A percentile compares a stretch with the other conserved stretches of the same genome.
Evolutionary conservation across 2,888 invertebrate genomes (phyloP).

Genomic region (Leptogaster cylindrica): DNA sequence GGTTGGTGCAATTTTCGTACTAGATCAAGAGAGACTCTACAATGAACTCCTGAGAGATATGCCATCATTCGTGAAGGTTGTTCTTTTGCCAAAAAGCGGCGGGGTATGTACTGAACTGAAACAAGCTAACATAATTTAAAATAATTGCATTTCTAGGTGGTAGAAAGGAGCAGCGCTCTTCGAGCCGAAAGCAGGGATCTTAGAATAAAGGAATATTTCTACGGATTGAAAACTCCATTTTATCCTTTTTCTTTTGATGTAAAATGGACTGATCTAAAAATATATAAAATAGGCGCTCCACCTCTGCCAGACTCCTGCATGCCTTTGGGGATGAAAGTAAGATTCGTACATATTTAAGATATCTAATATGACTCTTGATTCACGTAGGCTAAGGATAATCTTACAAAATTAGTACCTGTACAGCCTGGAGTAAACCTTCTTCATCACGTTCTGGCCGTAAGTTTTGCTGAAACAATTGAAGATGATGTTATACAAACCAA

Average conservation of each 20-base stretch:
- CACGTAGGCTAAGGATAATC: conserved; percentile 74
- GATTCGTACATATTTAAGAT: neutral
- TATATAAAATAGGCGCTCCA: conserved; percentile 94
- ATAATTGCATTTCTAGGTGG: conserved; percentile 68
- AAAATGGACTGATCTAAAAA: conserved; percentile 85
- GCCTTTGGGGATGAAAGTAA: conserved; percentile 91
- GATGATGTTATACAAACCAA: conserved; percentile 89
- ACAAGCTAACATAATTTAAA: conserved; percentile 31
- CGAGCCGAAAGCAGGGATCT: conserved; percentile 79
- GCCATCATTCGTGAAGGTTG: conserved; percentile 91
- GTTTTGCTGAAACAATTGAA: conserved; percentile 80
- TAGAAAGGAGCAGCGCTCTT: conserved; percentile 77
- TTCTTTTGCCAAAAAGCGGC: conserved; percentile 93
- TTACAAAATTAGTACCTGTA: conserved; percentile 85
- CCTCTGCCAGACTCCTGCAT: conserved; percentile 93
- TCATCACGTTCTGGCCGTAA: conserved; percentile 89
- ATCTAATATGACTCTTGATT: neutral
- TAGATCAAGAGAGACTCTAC: conserved; percentile 95
- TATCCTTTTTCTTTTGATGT: conserved; percentile 96
- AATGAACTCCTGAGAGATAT: conserved; percentile 93
- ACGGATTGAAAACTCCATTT: conserved; percentile 80
- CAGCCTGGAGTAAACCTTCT: conserved; percentile 77
- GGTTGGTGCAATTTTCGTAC: conserved; percentile 91
- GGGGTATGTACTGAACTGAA: conserved; percentile 72
- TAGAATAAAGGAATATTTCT: conserved; percentile 92